A percentile compares a stretch with the other conserved stretches of the same genome.
These are phyloP conservation scores for Nyctibius grandis DNA, from an alignment of 2,797 vertebrate genomes.

Conservation along the genomic window DNA sequence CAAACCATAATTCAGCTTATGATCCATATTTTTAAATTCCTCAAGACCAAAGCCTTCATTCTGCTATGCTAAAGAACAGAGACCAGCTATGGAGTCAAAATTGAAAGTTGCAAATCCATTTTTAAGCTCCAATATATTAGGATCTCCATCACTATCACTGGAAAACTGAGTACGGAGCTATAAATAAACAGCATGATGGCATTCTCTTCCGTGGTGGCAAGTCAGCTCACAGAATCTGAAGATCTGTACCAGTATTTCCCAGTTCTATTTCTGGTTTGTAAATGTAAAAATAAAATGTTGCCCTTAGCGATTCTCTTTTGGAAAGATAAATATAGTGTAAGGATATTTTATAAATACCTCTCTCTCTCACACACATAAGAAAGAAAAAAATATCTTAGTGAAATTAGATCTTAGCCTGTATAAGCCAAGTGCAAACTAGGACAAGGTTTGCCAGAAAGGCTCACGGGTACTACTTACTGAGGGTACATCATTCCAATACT, in stretches of 20 bases:
- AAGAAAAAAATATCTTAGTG: background rate
- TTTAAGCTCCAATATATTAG: background rate
- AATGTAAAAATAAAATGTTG: constrained; percentile 25
- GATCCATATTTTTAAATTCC: background rate
- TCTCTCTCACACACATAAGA: background rate
- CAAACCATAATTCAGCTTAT: background rate
- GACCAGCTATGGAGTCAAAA: background rate
- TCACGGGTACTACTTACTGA: background rate
- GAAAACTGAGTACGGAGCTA: background rate
- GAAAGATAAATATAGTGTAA: background rate
- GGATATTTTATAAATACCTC: background rate
- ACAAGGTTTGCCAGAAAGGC: constrained; percentile 8
- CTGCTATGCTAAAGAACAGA: background rate
- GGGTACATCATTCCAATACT: background rate
- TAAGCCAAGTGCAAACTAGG: constrained; percentile 2
- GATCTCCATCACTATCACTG: background rate
- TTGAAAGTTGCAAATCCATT: background rate
- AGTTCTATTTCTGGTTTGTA: background rate
- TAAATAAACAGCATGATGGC: background rate
- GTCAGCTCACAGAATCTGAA: background rate
- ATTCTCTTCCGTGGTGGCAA: background rate
- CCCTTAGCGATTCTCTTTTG: background rate
- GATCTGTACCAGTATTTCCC: background rate
- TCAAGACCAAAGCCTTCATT: background rate
- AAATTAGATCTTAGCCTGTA: background rate